These are phyloP conservation scores for Corella eumyota DNA, from an alignment of 23 tunicate species.

Conservation along the genomic window DNA sequence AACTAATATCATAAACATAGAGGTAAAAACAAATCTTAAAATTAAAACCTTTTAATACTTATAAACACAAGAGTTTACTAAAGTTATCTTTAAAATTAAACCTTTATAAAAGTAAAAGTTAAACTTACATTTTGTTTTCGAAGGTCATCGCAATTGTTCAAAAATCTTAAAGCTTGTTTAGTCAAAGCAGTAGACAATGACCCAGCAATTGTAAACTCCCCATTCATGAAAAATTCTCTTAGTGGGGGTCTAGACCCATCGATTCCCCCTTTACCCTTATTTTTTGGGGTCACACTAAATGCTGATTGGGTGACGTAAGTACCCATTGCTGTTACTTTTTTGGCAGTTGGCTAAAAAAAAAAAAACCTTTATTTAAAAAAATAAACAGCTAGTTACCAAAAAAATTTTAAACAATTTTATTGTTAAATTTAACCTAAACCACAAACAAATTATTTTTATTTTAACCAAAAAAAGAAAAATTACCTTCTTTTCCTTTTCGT, in stretches of 20 bases:
- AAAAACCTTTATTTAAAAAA: not conserved
- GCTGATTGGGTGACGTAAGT: conserved; percentile 98
- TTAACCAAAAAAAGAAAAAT: not conserved
- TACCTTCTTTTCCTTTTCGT: conserved; percentile 26
- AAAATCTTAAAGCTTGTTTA: conserved; percentile 78
- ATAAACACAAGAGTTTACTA: too few species aligned
- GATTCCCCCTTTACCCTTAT: conserved; percentile 7
- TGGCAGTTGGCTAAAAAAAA: not conserved
- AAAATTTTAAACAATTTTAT: too few species aligned
- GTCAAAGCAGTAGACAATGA: conserved; percentile 87
- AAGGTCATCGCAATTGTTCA: conserved; percentile 25
- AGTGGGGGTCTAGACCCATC: conserved; percentile 68
- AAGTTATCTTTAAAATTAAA: too few species aligned
- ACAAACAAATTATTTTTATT: not conserved
- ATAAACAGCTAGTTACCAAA: not conserved
- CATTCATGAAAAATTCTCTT: conserved; percentile 87
- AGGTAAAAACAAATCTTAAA: too few species aligned
- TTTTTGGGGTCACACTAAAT: conserved; percentile 36
- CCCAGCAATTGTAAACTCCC: conserved; percentile 75
- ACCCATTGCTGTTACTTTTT: conserved; percentile 88
- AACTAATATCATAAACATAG: too few species aligned
- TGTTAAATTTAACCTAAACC: not conserved
- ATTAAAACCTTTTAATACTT: too few species aligned
- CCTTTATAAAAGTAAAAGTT: too few species aligned
- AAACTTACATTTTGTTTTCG: conserved; percentile 86